Conservation (phyloP, 2,113 vertebrate species). For the Dermatemys mawii region DNA sequence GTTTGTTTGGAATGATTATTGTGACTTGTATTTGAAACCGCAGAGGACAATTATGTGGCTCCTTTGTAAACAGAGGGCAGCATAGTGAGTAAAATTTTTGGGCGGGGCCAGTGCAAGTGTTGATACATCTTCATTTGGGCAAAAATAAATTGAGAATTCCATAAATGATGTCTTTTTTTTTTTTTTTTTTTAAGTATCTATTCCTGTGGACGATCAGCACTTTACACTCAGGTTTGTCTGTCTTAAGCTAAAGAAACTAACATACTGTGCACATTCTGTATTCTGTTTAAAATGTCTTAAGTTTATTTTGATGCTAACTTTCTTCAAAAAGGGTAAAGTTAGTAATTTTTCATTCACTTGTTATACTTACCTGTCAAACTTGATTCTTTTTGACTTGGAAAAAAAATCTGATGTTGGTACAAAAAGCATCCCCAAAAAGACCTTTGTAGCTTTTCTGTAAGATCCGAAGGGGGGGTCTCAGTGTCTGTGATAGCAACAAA, state of each 20-base stretch:
- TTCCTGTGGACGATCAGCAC: background rate
- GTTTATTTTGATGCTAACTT: background rate
- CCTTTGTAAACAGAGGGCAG: background rate
- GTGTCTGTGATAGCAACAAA: too few species aligned
- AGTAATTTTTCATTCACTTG: background rate
- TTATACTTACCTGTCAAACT: background rate
- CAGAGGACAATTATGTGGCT: background rate
- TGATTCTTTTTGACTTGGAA: background rate
- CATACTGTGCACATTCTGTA: background rate
- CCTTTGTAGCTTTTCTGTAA: background rate
- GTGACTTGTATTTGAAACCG: background rate
- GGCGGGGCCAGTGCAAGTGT: background rate
- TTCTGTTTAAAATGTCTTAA: background rate
- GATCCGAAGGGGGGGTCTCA: accelerated
- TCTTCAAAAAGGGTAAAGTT: background rate
- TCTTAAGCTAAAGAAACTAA: background rate
- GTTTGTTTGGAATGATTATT: background rate
- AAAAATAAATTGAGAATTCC: background rate
- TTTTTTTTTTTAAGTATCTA: background rate
- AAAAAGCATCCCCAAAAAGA: background rate
- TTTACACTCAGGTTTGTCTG: background rate
- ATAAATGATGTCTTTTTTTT: background rate
- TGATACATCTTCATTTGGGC: background rate
- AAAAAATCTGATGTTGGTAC: background rate
- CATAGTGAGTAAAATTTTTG: background rate